Evolutionary conservation across 2,113 vertebrate genomes (phyloP).

Genomic region (Pseudolaguvia tuberculata): DNA sequence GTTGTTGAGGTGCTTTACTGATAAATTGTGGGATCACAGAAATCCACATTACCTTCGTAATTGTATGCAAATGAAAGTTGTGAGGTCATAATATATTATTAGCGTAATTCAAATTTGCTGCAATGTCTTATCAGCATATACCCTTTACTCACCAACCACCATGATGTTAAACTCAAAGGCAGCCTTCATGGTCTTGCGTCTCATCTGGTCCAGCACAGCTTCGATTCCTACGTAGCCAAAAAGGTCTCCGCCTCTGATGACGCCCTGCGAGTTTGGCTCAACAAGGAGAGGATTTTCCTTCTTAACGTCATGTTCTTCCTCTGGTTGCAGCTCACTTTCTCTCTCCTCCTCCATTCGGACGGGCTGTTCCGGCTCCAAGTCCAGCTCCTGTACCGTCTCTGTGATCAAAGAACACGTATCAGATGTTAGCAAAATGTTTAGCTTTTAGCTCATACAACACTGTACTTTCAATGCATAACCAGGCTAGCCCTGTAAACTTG

Average conservation of each 20-base stretch:
- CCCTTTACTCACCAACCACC: slow-evolving; percentile 82
- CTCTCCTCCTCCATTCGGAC: slow-evolving; percentile 63
- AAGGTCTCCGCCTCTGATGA: slow-evolving; percentile 64
- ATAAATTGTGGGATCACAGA: too few relatives aligned
- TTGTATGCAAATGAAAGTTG: background rate
- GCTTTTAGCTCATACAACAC: background rate
- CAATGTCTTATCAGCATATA: background rate
- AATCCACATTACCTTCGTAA: background rate
- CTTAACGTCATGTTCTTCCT: slow-evolving; percentile 46
- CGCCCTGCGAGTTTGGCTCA: slow-evolving; percentile 46
- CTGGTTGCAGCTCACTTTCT: slow-evolving; percentile 48
- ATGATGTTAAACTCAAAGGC: slow-evolving; percentile 97
- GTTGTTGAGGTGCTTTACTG: too few relatives aligned
- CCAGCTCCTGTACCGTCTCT: slow-evolving; percentile 56
- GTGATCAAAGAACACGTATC: background rate
- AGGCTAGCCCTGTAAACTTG: too few relatives aligned
- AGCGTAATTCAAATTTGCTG: background rate
- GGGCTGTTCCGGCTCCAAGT: slow-evolving; percentile 47
- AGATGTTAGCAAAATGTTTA: background rate
- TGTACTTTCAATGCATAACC: background rate
- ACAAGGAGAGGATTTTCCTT: slow-evolving; percentile 29
- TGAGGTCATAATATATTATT: background rate
- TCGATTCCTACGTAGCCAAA: slow-evolving; percentile 90
- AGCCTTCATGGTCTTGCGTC: slow-evolving; percentile 89
- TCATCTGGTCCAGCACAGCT: slow-evolving; percentile 90